Conservation (phyloP, 2,888 invertebrate species). For the Parnassius orleans region DNA sequence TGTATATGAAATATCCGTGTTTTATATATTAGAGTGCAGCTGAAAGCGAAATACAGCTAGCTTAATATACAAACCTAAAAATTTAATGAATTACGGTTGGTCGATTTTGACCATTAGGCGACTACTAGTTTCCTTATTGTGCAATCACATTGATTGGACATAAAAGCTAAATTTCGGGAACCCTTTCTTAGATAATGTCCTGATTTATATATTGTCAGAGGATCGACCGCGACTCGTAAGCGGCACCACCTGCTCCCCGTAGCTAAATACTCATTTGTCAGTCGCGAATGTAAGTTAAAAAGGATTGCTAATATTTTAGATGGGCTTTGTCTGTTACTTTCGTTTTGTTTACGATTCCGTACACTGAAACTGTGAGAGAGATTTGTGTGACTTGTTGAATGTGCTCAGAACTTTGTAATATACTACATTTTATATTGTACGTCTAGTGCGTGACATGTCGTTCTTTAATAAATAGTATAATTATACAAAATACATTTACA, state of each 20-base stretch:
- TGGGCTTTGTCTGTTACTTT: conserved; percentile 52
- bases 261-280: conserved; percentile 75
- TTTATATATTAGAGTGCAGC: too few relatives aligned
- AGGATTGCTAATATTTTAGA: conserved; percentile 75
- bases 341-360: conserved; percentile 52
- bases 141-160: conserved; percentile 16
- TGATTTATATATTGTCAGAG: conserved; percentile 60
- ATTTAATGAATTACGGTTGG: too few relatives aligned
- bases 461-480: too few relatives aligned
- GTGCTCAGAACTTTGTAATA: conserved; percentile 8
- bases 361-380: conserved; percentile 30
- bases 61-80: too few relatives aligned
- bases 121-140: neutral
- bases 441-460: neutral
- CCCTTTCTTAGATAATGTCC: conserved; percentile 44
- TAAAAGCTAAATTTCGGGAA: conserved; percentile 32
- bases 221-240: conserved; percentile 43
- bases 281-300: conserved; percentile 67
- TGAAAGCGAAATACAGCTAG: too few relatives aligned
- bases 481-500: too few relatives aligned
- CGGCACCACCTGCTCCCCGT: conserved; percentile 59
- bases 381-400: conserved; percentile 34
- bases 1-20: too few relatives aligned
- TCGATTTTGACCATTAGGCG: too few relatives aligned
- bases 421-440: conserved; percentile 1